Evolutionary conservation across 2,888 invertebrate species (phyloP).

Genomic region (Phengaris alcon): DNA sequence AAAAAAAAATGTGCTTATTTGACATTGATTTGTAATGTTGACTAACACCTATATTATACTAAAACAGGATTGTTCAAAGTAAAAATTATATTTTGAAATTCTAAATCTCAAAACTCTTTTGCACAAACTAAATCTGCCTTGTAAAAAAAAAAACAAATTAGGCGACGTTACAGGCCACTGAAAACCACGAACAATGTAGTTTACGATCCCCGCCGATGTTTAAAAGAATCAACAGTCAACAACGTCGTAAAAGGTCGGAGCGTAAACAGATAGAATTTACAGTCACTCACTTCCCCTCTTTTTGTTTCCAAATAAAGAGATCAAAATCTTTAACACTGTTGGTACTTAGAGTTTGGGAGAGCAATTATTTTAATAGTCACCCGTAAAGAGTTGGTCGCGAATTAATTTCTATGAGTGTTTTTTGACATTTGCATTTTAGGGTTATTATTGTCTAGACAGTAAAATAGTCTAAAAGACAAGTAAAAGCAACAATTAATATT

Average conservation of each 20-base stretch:
- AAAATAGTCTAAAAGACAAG: no score
- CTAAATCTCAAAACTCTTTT: no score
- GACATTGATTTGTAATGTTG: no score
- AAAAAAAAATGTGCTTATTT: no score
- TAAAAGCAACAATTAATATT: neutral
- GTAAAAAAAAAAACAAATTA: neutral
- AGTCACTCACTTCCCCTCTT: conserved; percentile 60
- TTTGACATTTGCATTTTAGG: neutral
- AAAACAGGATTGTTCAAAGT: no score
- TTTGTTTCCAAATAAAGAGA: conserved; percentile 36
- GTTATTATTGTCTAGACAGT: neutral
- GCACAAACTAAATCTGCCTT: no score
- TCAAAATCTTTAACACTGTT: conserved; percentile 25
- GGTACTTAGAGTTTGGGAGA: conserved; percentile 1
- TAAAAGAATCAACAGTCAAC: conserved; percentile 77
- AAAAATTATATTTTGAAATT: no score
- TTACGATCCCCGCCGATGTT: conserved; percentile 74
- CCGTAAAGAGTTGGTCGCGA: neutral
- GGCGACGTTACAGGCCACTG: conserved; percentile 54
- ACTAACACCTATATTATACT: no score
- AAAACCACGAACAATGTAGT: conserved; percentile 69
- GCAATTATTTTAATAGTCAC: conserved; percentile 11
- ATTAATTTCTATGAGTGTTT: neutral
- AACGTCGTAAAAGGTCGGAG: conserved; percentile 71
- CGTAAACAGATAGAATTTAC: conserved; percentile 73